Evolutionary conservation across 53 echinoderm and acorn worm species (phyloP).

Genomic region (Paracentrotus lividus): DNA sequence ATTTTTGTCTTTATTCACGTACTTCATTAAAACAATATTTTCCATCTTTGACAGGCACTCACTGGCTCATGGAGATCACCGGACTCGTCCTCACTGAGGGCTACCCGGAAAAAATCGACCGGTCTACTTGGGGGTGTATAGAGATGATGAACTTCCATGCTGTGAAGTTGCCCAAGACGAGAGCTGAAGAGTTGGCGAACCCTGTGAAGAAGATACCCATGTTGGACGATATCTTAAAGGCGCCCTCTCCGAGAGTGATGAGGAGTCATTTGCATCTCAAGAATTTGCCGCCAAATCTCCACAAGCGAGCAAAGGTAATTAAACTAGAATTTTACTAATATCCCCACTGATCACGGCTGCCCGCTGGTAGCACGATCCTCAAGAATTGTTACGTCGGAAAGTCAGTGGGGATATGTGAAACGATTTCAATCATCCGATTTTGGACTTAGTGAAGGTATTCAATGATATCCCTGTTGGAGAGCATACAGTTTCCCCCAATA

Average conservation of each 20-base stretch:
- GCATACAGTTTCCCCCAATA: too few relatives aligned
- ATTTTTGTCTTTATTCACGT: too few relatives aligned
- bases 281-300: background rate
- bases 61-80: background rate
- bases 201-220: background rate
- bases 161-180: background rate
- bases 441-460: too few relatives aligned
- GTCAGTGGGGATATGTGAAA: too few relatives aligned
- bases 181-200: conserved; percentile 17
- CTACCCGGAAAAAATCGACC: background rate
- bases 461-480: too few relatives aligned
- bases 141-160: background rate
- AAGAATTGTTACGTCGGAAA: too few relatives aligned
- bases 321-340: too few relatives aligned
- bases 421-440: too few relatives aligned
- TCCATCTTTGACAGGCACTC: background rate
- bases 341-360: too few relatives aligned
- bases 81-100: background rate
- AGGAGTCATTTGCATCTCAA: background rate
- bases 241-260: background rate
- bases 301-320: background rate
- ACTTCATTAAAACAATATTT: too few relatives aligned
- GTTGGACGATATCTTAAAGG: background rate
- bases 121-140: background rate
- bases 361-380: too few relatives aligned